Evolutionary conservation across 2,113 vertebrate species (phyloP).

Genomic region (Anser cygnoides): DNA sequence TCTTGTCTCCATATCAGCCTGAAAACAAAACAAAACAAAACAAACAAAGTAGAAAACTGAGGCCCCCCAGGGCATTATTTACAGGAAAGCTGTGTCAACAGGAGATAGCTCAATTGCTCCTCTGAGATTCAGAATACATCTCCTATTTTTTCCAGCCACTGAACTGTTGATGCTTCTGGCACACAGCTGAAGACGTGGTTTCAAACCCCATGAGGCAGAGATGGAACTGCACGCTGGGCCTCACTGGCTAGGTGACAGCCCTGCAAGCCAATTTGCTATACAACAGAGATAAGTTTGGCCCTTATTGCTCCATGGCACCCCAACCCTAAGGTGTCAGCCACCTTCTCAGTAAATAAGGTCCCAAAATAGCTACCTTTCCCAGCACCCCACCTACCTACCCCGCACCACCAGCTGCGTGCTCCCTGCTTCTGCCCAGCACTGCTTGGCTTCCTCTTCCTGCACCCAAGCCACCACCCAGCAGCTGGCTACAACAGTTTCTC

Average conservation of each 20-base stretch:
- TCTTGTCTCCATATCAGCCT: neutral
- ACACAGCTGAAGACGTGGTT: neutral
- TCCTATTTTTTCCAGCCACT: neutral
- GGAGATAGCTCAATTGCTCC: neutral
- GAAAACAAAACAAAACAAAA: neutral
- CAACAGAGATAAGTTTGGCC: neutral
- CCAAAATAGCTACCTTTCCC: neutral
- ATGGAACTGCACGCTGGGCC: neutral
- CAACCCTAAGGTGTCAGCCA: neutral
- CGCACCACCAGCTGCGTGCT: rapidly evolving
- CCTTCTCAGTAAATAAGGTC: neutral
- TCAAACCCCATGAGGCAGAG: neutral
- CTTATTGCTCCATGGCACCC: neutral
- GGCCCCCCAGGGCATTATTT: neutral
- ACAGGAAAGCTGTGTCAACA: neutral
- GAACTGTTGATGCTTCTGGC: neutral
- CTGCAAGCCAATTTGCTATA: neutral
- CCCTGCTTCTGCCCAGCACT: neutral
- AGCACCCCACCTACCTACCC: neutral
- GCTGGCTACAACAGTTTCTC: neutral
- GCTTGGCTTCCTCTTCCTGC: neutral
- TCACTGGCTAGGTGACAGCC: neutral
- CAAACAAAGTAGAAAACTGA: neutral
- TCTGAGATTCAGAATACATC: neutral
- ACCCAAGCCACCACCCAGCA: neutral